phyloP scores from a whole-genome alignment of 2,113 vertebrate genomes.

The Grammomys surdaster region DNA sequence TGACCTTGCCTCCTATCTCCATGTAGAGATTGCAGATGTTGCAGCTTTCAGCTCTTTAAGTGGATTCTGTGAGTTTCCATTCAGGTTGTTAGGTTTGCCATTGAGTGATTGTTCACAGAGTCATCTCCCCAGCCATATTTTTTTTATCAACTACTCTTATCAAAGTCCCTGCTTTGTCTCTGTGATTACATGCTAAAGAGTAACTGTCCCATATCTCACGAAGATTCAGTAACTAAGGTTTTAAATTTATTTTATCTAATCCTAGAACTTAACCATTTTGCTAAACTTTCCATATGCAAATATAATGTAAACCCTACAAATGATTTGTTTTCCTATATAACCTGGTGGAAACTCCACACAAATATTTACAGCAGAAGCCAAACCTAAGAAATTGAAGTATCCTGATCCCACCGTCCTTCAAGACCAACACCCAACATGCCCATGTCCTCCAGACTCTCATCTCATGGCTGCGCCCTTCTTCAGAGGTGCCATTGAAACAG shows the following conservation, averaged over 20 bases:
- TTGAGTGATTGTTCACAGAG: background rate
- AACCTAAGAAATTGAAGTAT: constrained; percentile 18
- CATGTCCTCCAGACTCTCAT: background rate
- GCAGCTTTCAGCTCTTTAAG: background rate
- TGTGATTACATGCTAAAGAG: background rate
- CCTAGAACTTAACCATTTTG: background rate
- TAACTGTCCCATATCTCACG: background rate
- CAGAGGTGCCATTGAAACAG: background rate
- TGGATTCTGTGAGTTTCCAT: background rate
- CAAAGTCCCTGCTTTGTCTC: background rate
- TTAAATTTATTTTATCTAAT: constrained; percentile 9
- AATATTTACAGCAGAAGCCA: background rate
- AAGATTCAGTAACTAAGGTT: background rate
- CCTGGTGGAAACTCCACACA: background rate
- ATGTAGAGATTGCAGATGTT: no score
- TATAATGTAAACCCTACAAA: background rate
- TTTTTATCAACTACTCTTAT: background rate
- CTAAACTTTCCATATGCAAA: background rate
- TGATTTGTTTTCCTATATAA: background rate
- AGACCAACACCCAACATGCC: background rate
- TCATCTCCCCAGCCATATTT: background rate
- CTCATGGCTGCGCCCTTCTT: background rate
- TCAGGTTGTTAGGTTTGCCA: background rate
- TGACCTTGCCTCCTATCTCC: background rate
- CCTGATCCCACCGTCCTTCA: background rate